A percentile compares a stretch with the other conserved stretches of the same genome.
phyloP scores from a whole-genome alignment of 2,888 invertebrate species.

The Archips crataeganus region DNA sequence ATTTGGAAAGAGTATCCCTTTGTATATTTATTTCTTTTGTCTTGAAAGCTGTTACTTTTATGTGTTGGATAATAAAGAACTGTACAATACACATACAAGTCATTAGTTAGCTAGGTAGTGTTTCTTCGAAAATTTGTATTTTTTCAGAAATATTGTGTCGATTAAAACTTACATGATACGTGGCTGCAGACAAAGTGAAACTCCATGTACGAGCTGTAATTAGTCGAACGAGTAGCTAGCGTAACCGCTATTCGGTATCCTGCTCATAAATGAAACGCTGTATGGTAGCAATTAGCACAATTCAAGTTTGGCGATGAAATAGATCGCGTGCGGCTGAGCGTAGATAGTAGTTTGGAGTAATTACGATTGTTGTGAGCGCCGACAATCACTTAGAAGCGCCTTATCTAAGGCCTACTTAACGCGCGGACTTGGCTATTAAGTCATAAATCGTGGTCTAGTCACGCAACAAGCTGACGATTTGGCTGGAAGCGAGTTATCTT shows the following conservation, averaged over 20 bases:
- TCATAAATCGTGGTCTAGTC: slow-evolving; percentile 81
- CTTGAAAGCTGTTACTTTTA: no score
- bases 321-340: slow-evolving; percentile 78
- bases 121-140: not conserved
- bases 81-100: no score
- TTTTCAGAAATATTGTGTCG: not conserved
- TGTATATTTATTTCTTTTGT: no score
- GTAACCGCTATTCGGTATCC: slow-evolving; percentile 22
- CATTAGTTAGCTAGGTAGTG: no score
- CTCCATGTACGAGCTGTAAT: not conserved
- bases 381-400: slow-evolving; percentile 85
- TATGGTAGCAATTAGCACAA: slow-evolving; percentile 75
- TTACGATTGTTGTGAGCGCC: slow-evolving; percentile 85
- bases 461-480: slow-evolving; percentile 59
- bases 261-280: slow-evolving; percentile 45
- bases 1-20: no score
- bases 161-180: not conserved
- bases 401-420: slow-evolving; percentile 85
- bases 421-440: slow-evolving; percentile 82
- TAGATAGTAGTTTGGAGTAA: slow-evolving; percentile 84
- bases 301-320: slow-evolving; percentile 74
- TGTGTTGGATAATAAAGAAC: no score
- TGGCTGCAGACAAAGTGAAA: slow-evolving; percentile 3
- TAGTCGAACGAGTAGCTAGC: not conserved
- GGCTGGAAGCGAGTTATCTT: slow-evolving; percentile 74